A percentile compares a stretch with the other conserved stretches of the same genome.
Conservation (phyloP, 2,888 invertebrate species). For the Leucophenga montana region DNA sequence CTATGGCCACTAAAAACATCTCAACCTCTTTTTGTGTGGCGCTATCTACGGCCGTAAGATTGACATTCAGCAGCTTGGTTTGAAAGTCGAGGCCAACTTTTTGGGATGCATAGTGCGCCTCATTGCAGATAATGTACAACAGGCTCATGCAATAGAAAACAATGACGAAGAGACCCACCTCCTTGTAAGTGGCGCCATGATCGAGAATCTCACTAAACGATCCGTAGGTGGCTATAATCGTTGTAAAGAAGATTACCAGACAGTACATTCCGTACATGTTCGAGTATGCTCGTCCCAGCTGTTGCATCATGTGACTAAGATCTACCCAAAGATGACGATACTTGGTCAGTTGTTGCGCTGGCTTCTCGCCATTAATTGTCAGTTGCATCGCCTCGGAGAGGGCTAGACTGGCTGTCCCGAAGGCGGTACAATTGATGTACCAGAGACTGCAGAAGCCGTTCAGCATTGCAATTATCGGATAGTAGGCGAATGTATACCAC, state of each 20-base stretch:
- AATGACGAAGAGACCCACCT: conserved; percentile 81
- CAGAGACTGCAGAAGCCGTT: conserved; percentile 82
- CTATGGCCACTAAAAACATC: conserved; percentile 83
- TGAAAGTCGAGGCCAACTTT: conserved; percentile 79
- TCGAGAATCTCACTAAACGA: conserved; percentile 82
- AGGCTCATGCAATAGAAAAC: conserved; percentile 82
- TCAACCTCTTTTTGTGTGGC: conserved; percentile 81
- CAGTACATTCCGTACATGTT: conserved; percentile 86
- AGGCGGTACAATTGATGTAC: conserved; percentile 80
- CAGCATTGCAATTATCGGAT: conserved; percentile 83
- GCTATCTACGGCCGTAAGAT: conserved; percentile 78
- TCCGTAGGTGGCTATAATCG: conserved; percentile 82
- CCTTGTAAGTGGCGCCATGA: conserved; percentile 81
- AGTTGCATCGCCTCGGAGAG: conserved; percentile 78
- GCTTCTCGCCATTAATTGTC: conserved; percentile 78
- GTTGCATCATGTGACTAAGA: conserved; percentile 85
- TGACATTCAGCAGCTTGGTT: conserved; percentile 79
- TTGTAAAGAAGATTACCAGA: conserved; percentile 82
- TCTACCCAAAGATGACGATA: conserved; percentile 83
- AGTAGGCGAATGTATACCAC: conserved; percentile 84
- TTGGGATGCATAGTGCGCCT: conserved; percentile 80
- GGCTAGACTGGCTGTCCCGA: conserved; percentile 79
- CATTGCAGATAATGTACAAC: conserved; percentile 82
- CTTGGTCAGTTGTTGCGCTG: conserved; percentile 79
- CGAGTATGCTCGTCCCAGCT: conserved; percentile 81